Conservation (phyloP, 2,888 invertebrate species). For the Scaptomyza reducta region DNA sequence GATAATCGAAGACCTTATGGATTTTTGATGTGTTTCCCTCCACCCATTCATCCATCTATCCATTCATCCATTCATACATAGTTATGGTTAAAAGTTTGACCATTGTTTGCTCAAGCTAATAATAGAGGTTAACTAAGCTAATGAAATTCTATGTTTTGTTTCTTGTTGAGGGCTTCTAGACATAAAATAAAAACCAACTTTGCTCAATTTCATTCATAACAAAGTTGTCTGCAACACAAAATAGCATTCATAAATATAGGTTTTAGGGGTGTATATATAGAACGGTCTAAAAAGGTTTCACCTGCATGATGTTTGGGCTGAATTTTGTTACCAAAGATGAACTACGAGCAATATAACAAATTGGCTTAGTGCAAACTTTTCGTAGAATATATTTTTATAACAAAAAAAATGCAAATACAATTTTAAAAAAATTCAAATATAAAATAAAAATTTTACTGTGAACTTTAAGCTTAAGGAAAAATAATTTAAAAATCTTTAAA, state of each 20-base stretch:
- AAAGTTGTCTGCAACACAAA: not conserved
- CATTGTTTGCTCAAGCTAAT: conserved; percentile 56
- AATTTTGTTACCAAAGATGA: too few species aligned
- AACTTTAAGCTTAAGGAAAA: too few species aligned
- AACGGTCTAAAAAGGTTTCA: not conserved
- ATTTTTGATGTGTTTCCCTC: conserved; percentile 44
- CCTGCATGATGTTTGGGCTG: not conserved
- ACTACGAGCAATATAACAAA: too few species aligned
- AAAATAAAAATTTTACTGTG: too few species aligned
- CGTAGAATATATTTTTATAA: too few species aligned
- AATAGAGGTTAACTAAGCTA: conserved; percentile 71
- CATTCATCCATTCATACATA: conserved; percentile 8
- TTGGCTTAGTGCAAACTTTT: too few species aligned
- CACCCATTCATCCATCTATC: not conserved
- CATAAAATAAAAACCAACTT: conserved; percentile 7
- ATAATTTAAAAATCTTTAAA: too few species aligned
- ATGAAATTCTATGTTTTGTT: conserved; percentile 55
- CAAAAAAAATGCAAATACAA: too few species aligned
- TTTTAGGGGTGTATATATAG: not conserved
- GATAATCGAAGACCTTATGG: conserved; percentile 61
- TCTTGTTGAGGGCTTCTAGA: conserved; percentile 8
- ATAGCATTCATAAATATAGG: conserved; percentile 3
- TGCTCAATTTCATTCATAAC: conserved; percentile 34
- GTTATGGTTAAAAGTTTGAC: conserved; percentile 41
- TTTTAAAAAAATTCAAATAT: too few species aligned